Evolutionary conservation across 2,888 invertebrate species (phyloP).

Genomic region (Lacanobia oleracea): DNA sequence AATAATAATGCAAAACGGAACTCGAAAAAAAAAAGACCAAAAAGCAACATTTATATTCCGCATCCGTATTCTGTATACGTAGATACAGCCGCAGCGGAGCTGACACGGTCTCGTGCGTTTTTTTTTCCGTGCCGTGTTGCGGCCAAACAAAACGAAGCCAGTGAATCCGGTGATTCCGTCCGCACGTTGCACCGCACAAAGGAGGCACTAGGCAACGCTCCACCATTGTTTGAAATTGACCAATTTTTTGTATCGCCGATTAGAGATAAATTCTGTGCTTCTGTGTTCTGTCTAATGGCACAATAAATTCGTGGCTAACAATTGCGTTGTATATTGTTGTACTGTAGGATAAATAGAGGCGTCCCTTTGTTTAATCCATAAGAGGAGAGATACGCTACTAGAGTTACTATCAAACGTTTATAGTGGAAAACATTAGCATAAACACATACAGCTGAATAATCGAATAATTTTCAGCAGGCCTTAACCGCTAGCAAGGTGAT

Average conservation of each 20-base stretch:
- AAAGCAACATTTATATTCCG: slow-evolving; percentile 52
- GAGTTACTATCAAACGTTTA: slow-evolving; percentile 15
- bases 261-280: slow-evolving; percentile 59
- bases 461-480: background rate
- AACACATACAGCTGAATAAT: background rate
- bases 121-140: slow-evolving; percentile 64
- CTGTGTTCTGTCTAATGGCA: slow-evolving; percentile 49
- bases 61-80: slow-evolving; percentile 45
- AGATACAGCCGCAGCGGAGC: slow-evolving; percentile 43
- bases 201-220: slow-evolving; percentile 60
- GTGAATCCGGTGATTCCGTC: slow-evolving; percentile 62
- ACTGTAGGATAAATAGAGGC: slow-evolving; percentile 19
- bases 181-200: slow-evolving; percentile 64
- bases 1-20: slow-evolving; percentile 35
- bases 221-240: slow-evolving; percentile 67
- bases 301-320: slow-evolving; percentile 53
- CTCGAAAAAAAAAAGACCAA: slow-evolving; percentile 9
- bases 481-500: background rate
- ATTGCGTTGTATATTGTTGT: slow-evolving; percentile 37
- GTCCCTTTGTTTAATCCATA: slow-evolving; percentile 36
- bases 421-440: background rate
- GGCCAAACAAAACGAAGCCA: slow-evolving; percentile 71
- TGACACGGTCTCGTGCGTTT: slow-evolving; percentile 50
- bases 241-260: slow-evolving; percentile 63
- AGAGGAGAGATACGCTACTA: slow-evolving; percentile 7